Conservation (phyloP, 2,888 invertebrate genomes). For the Cordilura impudica region DNA sequence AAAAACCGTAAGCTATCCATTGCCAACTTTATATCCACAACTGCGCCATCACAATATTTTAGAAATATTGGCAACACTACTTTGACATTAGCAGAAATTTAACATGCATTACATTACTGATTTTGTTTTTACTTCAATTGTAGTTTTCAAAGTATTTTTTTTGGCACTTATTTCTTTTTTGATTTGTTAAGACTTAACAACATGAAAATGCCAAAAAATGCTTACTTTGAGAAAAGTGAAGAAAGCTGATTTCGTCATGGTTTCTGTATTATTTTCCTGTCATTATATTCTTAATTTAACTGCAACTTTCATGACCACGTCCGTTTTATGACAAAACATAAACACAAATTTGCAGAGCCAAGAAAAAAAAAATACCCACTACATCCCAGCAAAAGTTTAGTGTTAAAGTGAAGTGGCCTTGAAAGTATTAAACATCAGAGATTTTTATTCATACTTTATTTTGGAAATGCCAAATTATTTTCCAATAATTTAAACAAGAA, state of each 20-base stretch:
- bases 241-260: conserved; percentile 51
- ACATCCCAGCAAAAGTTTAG: not conserved
- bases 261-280: conserved; percentile 23
- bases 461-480: no score
- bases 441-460: no score
- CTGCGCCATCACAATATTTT: no score
- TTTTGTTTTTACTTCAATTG: not conserved
- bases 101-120: conserved; percentile 1
- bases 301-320: conserved; percentile 60
- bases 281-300: conserved; percentile 49
- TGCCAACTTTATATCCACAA: not conserved
- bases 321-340: conserved; percentile 39
- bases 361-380: not conserved
- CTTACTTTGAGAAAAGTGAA: conserved; percentile 42
- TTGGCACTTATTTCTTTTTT: conserved; percentile 35
- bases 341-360: not conserved
- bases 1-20: no score
- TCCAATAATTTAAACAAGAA: no score
- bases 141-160: conserved; percentile 6
- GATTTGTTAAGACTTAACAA: conserved; percentile 11
- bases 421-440: no score
- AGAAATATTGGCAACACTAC: not conserved
- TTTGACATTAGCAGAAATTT: conserved; percentile 5
- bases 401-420: not conserved
- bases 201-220: conserved; percentile 8